A percentile compares a stretch with the other conserved stretches of the same genome.
These are phyloP conservation scores for Halesus radiatus DNA, from an alignment of 1,140 invertebrate genomes.

Conservation along the genomic window DNA sequence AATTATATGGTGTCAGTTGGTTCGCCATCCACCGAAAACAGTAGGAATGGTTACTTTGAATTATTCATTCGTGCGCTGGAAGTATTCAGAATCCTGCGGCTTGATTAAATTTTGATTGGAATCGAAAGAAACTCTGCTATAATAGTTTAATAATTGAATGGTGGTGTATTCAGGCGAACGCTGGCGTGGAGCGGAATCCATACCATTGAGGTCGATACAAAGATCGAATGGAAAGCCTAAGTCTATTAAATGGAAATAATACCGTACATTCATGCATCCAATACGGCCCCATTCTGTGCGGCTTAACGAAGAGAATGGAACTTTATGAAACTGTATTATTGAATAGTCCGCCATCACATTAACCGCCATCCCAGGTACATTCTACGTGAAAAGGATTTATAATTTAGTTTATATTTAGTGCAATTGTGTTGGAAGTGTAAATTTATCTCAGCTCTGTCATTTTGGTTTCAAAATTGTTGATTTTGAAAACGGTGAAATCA, in stretches of 20 bases:
- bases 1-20: not conserved
- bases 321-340: not conserved
- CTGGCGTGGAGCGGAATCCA: conserved; percentile 18
- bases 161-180: conserved; percentile 33
- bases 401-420: no score
- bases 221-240: conserved; percentile 33
- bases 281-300: not conserved
- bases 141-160: conserved; percentile 53
- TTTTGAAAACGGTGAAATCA: no score
- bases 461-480: no score
- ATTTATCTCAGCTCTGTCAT: no score
- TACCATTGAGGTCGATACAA: conserved; percentile 40
- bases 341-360: not conserved
- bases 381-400: no score
- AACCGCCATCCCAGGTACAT: no score
- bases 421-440: no score
- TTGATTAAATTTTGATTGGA: conserved; percentile 53
- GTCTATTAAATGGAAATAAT: conserved; percentile 39
- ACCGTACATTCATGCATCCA: conserved; percentile 11
- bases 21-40: not conserved
- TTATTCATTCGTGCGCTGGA: conserved; percentile 25
- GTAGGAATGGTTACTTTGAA: not conserved
- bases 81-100: conserved; percentile 35
- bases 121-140: conserved; percentile 44
- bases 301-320: not conserved